Conservation (phyloP, 2,888 invertebrate species). For the Elegia similella region DNA sequence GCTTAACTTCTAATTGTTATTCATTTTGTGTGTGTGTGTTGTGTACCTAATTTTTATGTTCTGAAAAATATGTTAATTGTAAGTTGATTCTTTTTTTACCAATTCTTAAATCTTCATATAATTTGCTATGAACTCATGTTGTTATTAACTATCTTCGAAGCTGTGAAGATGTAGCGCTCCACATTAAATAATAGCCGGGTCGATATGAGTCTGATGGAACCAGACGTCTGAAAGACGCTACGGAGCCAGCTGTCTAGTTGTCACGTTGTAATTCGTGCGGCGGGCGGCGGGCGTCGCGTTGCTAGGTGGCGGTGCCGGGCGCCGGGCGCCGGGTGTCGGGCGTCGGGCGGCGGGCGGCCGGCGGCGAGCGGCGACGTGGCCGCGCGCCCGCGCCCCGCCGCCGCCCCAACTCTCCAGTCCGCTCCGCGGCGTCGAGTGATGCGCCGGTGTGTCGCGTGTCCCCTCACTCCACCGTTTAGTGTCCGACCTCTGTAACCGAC, state of each 20-base stretch:
- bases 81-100: too few species aligned
- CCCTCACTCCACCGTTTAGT: slow-evolving; percentile 55
- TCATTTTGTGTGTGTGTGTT: too few species aligned
- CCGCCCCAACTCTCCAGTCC: slow-evolving; percentile 46
- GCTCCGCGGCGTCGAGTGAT: slow-evolving; percentile 63
- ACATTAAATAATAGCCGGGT: slow-evolving; percentile 5
- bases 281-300: slow-evolving; percentile 42
- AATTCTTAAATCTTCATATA: too few species aligned
- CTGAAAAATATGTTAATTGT: too few species aligned
- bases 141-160: background rate
- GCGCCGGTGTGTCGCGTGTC: slow-evolving; percentile 51
- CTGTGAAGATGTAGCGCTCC: background rate
- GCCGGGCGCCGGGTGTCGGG: slow-evolving; percentile 39
- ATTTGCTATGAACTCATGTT: background rate
- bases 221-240: slow-evolving; percentile 8
- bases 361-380: slow-evolving; percentile 46
- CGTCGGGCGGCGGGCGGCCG: slow-evolving; percentile 47
- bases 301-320: slow-evolving; percentile 31
- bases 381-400: slow-evolving; percentile 32
- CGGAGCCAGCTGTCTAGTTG: slow-evolving; percentile 9
- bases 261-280: slow-evolving; percentile 29
- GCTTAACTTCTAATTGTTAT: too few species aligned
- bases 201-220: slow-evolving; percentile 12
- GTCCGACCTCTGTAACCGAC: slow-evolving; percentile 75
- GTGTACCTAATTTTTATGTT: too few species aligned